Base-by-base conservation (phyloP, 2,888 invertebrate genomes). In the Aphodius sticticus region DNA sequence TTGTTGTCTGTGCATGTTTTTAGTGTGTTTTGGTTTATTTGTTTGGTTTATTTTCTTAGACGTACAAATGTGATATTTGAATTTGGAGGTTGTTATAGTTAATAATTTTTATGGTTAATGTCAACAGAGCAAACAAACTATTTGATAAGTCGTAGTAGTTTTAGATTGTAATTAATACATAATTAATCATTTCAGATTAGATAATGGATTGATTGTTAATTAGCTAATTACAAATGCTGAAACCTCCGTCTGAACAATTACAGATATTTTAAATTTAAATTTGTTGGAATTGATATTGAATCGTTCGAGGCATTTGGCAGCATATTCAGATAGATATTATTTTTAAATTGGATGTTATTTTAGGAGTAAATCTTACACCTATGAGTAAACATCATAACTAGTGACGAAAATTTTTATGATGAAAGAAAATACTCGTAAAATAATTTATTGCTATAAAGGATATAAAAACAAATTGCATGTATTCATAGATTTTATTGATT, bases 401-500 rank as follows among this genome's bases (percentile, higher is more conserved):
- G 9, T 12, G 12, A 12, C 4, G 12, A 53, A 53, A 9, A 9
- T 53, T 53, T 70, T 70, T 16, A 70, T 5, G 16, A 70, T 16
- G 71, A 70, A 14, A 14, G 9, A 70, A 70, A 70, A 14, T 70
- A 70, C 26, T 12, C 26, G n/a, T 70, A 16, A 16, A 16, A 16
- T 16, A 70, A 70, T 26, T 26, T 70, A 70, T 70, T 70, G 9
- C 4, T 12, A 16, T 70, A 14, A 12, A 7, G 2, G 71, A 16
- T 70, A 16, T 70, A 16, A 70, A 70, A 70, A 70, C 26, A 70
- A 53, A 53, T 53, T 53, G 16, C n/a, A 77, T 6, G 5, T 71
- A 69, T 16, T 76, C 14, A 16, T 16, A 16, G 15, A 36, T 26
- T 38, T 76, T 76, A 26, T 37, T 75, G 1, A 26, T 35, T 16